A percentile compares a stretch with the other conserved stretches of the same genome.
phyloP scores from a whole-genome alignment of 1,140 invertebrate genomes.

The Drusus annulatus region DNA sequence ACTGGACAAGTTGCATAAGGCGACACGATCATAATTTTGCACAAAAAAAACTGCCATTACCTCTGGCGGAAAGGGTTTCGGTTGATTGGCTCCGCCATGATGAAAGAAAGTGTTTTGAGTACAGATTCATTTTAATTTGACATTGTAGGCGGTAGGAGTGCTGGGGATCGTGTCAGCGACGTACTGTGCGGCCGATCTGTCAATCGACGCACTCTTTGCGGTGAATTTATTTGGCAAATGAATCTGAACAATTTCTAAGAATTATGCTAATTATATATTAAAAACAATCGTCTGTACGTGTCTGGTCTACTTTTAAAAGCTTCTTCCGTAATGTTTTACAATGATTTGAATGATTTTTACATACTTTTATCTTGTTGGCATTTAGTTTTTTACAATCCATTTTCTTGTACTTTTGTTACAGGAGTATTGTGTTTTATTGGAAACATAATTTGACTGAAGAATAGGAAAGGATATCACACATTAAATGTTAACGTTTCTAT shows the following conservation, averaged over 20 bases:
- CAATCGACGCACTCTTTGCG: conserved; percentile 48
- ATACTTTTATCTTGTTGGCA: no score
- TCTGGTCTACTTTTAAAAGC: neutral
- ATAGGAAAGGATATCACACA: no score
- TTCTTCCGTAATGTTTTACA: neutral
- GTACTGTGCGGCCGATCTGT: conserved; percentile 46
- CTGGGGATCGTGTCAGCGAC: conserved; percentile 25
- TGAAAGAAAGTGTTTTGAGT: conserved; percentile 42
- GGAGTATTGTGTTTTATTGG: no score
- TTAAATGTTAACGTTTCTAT: no score
- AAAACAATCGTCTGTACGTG: neutral
- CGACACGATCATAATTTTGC: conserved; percentile 53
- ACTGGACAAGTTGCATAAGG: conserved; percentile 56
- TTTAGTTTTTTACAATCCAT: no score
- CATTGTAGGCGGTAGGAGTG: conserved; percentile 33
- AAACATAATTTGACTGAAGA: no score
- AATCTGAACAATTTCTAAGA: neutral
- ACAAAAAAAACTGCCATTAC: conserved; percentile 53
- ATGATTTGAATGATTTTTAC: no score
- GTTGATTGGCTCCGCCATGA: conserved; percentile 49
- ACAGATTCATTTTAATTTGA: conserved; percentile 41
- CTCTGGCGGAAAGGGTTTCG: conserved; percentile 54
- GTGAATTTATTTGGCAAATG: neutral
- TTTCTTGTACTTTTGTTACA: no score
- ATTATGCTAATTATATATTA: neutral